phyloP scores from a whole-genome alignment of 2,888 invertebrate genomes.

The Apodemia mormo region DNA sequence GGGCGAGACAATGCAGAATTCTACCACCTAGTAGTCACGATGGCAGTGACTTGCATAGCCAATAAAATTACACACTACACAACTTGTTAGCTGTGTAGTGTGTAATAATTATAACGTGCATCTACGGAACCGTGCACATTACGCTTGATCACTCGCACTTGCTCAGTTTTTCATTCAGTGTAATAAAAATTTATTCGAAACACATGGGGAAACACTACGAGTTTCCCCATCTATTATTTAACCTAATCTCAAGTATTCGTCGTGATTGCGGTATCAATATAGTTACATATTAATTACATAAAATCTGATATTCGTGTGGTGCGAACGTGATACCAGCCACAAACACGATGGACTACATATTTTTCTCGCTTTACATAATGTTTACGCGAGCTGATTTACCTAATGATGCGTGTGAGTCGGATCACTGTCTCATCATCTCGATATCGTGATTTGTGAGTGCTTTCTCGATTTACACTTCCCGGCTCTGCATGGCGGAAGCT shows the following conservation, averaged over 20 bases:
- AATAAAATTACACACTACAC: no score
- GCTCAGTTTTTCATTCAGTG: background rate
- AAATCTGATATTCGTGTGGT: conserved; percentile 17
- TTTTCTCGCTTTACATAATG: background rate
- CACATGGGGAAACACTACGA: background rate
- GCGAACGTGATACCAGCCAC: conserved; percentile 26
- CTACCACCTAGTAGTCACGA: no score
- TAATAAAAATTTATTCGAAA: no score
- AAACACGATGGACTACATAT: conserved; percentile 1
- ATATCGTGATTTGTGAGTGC: background rate
- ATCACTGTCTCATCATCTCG: conserved; percentile 1
- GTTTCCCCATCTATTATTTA: background rate
- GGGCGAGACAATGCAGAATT: no score
- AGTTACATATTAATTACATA: conserved; percentile 27
- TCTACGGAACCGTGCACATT: no score
- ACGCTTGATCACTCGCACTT: no score
- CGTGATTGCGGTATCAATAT: background rate
- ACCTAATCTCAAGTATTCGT: background rate
- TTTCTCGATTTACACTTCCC: background rate
- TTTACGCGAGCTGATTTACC: background rate
- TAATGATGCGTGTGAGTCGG: conserved; percentile 8
- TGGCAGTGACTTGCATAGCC: no score
- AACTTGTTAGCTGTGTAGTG: no score
- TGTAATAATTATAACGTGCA: no score
- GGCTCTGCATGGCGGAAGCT: background rate